Conservation (phyloP, 2,888 invertebrate species). For the Hesperia comma region DNA sequence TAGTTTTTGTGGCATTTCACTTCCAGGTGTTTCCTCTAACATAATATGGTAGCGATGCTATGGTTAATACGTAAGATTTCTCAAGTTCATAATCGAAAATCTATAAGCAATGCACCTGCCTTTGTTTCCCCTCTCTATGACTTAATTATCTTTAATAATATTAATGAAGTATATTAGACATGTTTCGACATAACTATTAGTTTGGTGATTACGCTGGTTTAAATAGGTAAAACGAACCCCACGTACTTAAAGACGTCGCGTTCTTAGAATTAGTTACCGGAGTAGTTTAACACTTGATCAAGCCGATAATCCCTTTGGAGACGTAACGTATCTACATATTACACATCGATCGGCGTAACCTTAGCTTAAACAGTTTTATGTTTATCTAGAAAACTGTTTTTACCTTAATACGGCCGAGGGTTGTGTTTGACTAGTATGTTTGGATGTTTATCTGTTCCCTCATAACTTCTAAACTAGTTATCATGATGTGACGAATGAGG, state of each 20-base stretch:
- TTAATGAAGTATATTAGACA: no score
- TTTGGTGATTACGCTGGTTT: neutral
- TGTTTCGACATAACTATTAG: no score
- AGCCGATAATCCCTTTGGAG: constrained; percentile 13
- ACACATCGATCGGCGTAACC: constrained; percentile 9
- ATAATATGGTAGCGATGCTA: neutral
- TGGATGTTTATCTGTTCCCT: no score
- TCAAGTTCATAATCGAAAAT: neutral
- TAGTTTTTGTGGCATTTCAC: neutral
- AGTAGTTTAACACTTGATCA: constrained; percentile 17
- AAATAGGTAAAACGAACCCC: neutral
- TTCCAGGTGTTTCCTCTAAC: constrained; percentile 2
- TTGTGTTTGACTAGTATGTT: no score
- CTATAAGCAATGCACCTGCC: no score
- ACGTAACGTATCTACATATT: constrained; percentile 16
- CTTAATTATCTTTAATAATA: no score
- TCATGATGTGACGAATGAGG: no score
- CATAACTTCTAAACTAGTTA: no score
- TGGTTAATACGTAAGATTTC: neutral
- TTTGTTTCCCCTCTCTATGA: no score
- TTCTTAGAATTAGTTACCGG: constrained; percentile 15
- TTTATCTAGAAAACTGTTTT: no score
- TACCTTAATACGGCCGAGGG: no score
- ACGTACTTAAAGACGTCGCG: neutral
- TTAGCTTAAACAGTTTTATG: constrained; percentile 6